phyloP scores from a whole-genome alignment of 2,888 invertebrate genomes.

The Drosophila mulleri region DNA sequence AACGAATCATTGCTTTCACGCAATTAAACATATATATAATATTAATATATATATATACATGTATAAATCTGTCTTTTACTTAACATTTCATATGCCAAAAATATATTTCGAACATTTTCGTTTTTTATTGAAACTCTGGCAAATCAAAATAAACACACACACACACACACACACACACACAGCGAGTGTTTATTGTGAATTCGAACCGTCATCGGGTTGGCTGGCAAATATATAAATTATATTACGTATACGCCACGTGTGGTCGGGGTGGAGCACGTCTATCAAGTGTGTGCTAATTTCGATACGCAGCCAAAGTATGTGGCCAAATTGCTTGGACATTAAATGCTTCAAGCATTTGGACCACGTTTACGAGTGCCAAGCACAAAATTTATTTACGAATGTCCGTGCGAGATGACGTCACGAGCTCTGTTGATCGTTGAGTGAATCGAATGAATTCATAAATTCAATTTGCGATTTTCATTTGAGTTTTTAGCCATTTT shows the following conservation, averaged over 20 bases:
- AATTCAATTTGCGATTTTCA: conserved; percentile 35
- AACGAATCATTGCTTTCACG: conserved; percentile 31
- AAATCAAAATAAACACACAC: conserved; percentile 51
- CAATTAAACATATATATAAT: conserved; percentile 15
- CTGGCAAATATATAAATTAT: too few relatives aligned
- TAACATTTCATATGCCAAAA: background rate
- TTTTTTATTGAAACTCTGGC: conserved; percentile 3
- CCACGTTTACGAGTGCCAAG: conserved; percentile 24
- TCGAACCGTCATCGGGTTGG: conserved; percentile 68
- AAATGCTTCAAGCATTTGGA: conserved; percentile 23
- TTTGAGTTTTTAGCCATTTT: conserved; percentile 10
- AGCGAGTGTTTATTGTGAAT: conserved; percentile 58
- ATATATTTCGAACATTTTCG: background rate
- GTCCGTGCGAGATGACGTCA: conserved; percentile 36
- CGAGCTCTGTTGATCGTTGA: conserved; percentile 8
- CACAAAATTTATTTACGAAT: conserved; percentile 20
- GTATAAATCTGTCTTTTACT: conserved; percentile 10
- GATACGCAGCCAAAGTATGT: conserved; percentile 29
- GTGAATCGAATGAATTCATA: conserved; percentile 1
- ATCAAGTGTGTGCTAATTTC: conserved; percentile 42
- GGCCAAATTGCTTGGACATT: conserved; percentile 35
- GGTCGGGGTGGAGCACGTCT: conserved; percentile 31
- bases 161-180: conserved; percentile 43
- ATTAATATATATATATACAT: background rate
- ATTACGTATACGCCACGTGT: conserved; percentile 51